Evolutionary conservation across 1,140 invertebrate genomes (phyloP), one percentile per base, ranked within the genome.

Genomic region (Tetranychus urticae): DNA sequence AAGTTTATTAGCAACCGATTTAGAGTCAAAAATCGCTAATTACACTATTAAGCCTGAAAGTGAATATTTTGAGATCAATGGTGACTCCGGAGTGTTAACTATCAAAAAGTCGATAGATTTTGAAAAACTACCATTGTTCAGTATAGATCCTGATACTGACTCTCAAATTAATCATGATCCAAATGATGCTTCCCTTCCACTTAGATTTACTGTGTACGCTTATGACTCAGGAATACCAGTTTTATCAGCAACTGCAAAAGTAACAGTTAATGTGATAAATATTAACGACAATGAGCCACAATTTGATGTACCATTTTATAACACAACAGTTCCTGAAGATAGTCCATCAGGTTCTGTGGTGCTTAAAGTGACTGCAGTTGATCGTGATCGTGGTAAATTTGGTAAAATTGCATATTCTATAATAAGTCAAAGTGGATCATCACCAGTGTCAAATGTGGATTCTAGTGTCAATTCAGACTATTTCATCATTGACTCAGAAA

Each of bases 261-360:
- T 94, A 3, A 78, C 74, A 7, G 82, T 91, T 0, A 79, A 81
- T 47, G 78, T 93, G 8, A 31, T 69, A 8, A 67, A 74, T 62
- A 83, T 90, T 64, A 91, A 77, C 65, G 88, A 94, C 74, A 92
- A 93, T 74, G 88, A 92, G 70, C 91, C 91, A 50, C 86, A 91
- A 68, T 96, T 96, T 78, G 88, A 92, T 71, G 86, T 88, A 73
- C 88, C 87, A 66, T 86, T 90, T 71, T 96, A 96, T 79, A 92
- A 96, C 71, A 85, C 87, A 45, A 84, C 84, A n/a, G 82, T 97
- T 14, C 77, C 82, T 8, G 90, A 97, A 75, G 85, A 86, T 71
- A 80, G 86, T 67, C 76, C 80, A 7, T 78, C 84, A 67, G 88
- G 88, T 72, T 81, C 80, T 70, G 97, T 92, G 72, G 84, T 97